Conservation (phyloP, 2,797 vertebrate species). For the Arnoldichthys spilopterus region DNA sequence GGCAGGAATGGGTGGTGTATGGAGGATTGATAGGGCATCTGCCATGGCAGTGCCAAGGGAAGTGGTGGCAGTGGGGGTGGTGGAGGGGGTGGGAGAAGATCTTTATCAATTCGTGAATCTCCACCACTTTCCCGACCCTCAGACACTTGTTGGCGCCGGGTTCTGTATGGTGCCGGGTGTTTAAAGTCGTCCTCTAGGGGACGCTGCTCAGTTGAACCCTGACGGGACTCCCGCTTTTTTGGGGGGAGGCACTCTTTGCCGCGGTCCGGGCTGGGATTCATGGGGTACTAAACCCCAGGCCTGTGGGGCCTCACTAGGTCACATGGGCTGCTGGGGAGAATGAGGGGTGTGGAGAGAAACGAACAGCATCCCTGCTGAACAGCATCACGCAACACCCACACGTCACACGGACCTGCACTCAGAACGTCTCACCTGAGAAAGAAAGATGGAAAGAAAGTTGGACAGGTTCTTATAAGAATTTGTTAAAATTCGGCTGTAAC, state of each 20-base stretch:
- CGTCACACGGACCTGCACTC: slow-evolving; percentile 50
- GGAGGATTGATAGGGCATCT: slow-evolving; percentile 70
- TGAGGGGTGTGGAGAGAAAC: slow-evolving; percentile 71
- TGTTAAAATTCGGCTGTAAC: too few relatives aligned
- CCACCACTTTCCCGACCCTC: slow-evolving; percentile 70
- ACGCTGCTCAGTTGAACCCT: slow-evolving; percentile 75
- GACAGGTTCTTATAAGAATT: not conserved
- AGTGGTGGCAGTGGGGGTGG: slow-evolving; percentile 67
- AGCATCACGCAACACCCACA: slow-evolving; percentile 78
- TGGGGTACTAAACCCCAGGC: slow-evolving; percentile 78
- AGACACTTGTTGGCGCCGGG: slow-evolving; percentile 66
- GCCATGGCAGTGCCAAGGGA: slow-evolving; percentile 74
- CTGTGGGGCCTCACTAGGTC: slow-evolving; percentile 77
- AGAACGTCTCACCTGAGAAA: slow-evolving; percentile 71
- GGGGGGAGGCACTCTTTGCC: slow-evolving; percentile 85
- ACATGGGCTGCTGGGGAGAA: slow-evolving; percentile 84
- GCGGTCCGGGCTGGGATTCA: slow-evolving; percentile 84
- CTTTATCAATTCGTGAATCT: slow-evolving; percentile 63
- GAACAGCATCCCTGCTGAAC: slow-evolving; percentile 67
- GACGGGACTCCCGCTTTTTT: slow-evolving; percentile 83
- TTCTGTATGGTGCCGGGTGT: slow-evolving; percentile 76
- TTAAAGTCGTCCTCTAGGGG: slow-evolving; percentile 78
- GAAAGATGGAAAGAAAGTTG: slow-evolving; percentile 33
- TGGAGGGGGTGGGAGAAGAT: slow-evolving; percentile 66
- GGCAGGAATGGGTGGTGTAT: slow-evolving; percentile 71